phyloP scores from a whole-genome alignment of 2,113 vertebrate species.

The Symphodus melops region DNA sequence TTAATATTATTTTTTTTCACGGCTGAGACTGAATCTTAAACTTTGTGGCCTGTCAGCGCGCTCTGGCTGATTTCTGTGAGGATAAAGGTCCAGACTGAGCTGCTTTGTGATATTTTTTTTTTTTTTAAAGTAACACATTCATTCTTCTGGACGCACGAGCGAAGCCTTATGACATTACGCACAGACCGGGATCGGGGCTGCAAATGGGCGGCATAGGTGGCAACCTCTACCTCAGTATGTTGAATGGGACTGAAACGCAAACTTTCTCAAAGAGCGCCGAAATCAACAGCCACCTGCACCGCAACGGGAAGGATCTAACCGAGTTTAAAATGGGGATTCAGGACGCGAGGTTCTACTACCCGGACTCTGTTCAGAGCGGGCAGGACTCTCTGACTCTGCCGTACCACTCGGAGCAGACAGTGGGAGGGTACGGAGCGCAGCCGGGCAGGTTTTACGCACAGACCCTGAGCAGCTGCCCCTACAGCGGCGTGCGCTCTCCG shows the following conservation, averaged over 20 bases:
- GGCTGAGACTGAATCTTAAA: conserved; percentile 12
- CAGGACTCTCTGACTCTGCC: conserved; percentile 78
- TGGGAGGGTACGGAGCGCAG: conserved; percentile 76
- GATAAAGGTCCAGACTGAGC: neutral
- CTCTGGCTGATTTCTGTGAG: conserved; percentile 20
- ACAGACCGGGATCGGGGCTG: conserved; percentile 73
- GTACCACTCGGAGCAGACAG: conserved; percentile 78
- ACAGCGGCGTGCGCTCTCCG: conserved; percentile 77
- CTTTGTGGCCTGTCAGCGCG: conserved; percentile 29
- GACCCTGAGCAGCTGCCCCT: conserved; percentile 79
- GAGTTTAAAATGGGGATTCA: conserved; percentile 85
- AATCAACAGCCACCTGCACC: conserved; percentile 76
- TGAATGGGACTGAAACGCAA: conserved; percentile 87
- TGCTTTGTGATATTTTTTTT: conserved; percentile 6
- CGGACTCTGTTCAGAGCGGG: conserved; percentile 73
- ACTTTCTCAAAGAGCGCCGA: conserved; percentile 85
- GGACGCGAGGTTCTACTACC: conserved; percentile 83
- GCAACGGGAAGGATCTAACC: conserved; percentile 79
- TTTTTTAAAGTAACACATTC: conserved; percentile 7
- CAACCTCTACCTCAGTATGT: conserved; percentile 88
- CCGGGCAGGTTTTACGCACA: conserved; percentile 81
- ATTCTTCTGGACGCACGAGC: conserved; percentile 43
- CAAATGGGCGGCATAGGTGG: conserved; percentile 90
- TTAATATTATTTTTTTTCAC: neutral
- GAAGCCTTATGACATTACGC: conserved; percentile 78